Base-by-base conservation (phyloP, 1,140 invertebrate genomes). In the Trichonephila clavipes region DNA sequence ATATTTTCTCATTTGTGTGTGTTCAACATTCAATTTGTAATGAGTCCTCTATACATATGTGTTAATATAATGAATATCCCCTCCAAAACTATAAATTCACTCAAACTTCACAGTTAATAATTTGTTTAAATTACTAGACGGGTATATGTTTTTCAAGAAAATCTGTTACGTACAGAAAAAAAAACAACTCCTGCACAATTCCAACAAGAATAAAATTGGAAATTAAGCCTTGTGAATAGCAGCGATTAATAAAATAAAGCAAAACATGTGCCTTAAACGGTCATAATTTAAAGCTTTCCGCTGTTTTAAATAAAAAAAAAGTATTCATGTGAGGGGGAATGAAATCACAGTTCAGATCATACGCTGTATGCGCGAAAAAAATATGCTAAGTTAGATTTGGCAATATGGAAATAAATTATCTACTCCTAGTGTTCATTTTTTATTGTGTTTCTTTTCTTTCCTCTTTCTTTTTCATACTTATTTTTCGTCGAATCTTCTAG, bases 391-490 rank as follows among this genome's bases (percentile, higher is more conserved):
- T 87, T 87, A 87, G 85, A 87, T 88, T 88, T 58, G 21, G 59
- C 40, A 62, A 64, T 72, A 69, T 88, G 87, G 40, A 88, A 69
- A 88, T 88, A 88, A 88, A 88, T 88, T 88, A 88, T 88, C 87
- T 69, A 66, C 87, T 72, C 24, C 72, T 28, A 40, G 24, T 34
- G 28, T 40, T 69, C 66, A 69, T 24, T 21, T n/a, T 69, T 24
- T 64, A 16, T 18, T 64, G 18, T 69, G 10, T 24, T 24, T 69
- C 4, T 24, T 69, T 21, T 5, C 21, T 44, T 19, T 34, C 6
- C 40, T 82, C 81, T 44, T 82, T 44, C 10, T 34, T 82, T 82
- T 44, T 44, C 66, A 34, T 69, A 88, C 87, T 88, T 88, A 88
- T 88, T 88, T 88, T 72, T 87, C 85, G 85, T 59, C 85, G 19